Base-by-base conservation (phyloP, 2,113 vertebrate species). In the Gadus chalcogrammus region DNA sequence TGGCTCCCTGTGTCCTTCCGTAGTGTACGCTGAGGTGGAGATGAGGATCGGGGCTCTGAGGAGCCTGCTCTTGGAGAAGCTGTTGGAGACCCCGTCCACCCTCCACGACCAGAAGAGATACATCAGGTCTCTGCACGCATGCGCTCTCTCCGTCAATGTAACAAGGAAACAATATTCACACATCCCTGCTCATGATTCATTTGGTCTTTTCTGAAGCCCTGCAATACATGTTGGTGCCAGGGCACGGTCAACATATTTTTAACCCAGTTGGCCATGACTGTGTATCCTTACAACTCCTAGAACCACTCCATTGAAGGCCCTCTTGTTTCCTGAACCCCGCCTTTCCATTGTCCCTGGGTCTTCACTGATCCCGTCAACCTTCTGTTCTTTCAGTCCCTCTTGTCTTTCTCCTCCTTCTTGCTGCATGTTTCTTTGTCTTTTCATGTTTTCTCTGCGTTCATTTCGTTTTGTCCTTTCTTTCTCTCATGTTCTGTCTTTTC, bases 41-140 rank as follows among this genome's bases (percentile, higher is more conserved):
- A 97, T 92, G 4, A 93, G 96, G 76, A 97, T 99, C 68, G 86
- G 91, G 71, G 90, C 93, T 68, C 90, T 99, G 73, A 93, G 94
- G 79, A 90, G 89, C 69, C 93, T 97, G 28, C 86, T 99, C 27
- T 58, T 99, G 85, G 93, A 94, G 75, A 99, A 98, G 67, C 88
- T 99, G 71, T 93, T 99, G 75, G 95, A 98, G 88, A 99, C 95
- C 0, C 97, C 97, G 0, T 99, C 97, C 0, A 98, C 95, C 0
- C 82, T 99, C 59, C 96, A 97, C 31, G 97, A 99, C 85, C 97
- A 99, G 82, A 99, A 98, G 75, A 93, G 95, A 85, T 98, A 99
- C 55, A 99, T 99, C 89, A 95, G 97, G 97, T 98, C 80, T 65
- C 81, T 66, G 1, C 1, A 56, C 67, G 12, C 55, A 27, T 63